Base-by-base conservation (phyloP, 2,888 invertebrate species). In the Xanthorhoe designata region DNA sequence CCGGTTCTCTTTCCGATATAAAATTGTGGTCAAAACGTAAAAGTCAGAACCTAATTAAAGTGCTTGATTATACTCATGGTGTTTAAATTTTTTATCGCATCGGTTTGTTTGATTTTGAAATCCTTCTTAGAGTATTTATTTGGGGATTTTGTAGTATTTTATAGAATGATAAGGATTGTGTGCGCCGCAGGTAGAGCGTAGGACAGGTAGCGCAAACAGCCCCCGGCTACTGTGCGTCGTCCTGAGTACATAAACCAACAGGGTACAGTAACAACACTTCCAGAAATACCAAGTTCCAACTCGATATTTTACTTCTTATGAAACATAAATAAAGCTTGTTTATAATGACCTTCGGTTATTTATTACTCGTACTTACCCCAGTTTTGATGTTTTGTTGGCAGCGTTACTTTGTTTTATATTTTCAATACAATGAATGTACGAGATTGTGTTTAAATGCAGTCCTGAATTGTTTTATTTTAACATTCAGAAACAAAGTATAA, bases 181-280 rank as follows among this genome's bases (percentile, higher is more conserved):
- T 85, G 84, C 77, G 77, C 71, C 79, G 78, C 83, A 83, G 84
- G 88, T 88, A 89, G 82, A 80, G 91, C 88, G 92, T 92, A 92
- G 90, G 81, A 91, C 92, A 91, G 91, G 93, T 92, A 93, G 92
- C 91, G 79, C 80, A 83, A 86, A 86, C 86, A 85, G 89, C 49
- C 89, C 87, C 90, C 85, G 84, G 90, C 68, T 91, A 88, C 92
- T 84, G 91, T 88, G 80, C 81, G 78, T 75, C 68, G 85, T 89
- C 91, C 91, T 90, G 88, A 86, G 88, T 87, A 92, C 90, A 92
- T 89, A 90, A 77, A 85, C 75, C 78, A 80, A 84, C 78, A 86
- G 78, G 10, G 54, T 70, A 66, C 29, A 53, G 62, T 69, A 65
- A 69, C 68, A 64, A 64, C 61, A 57, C 64, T 64, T 64, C 49